A percentile compares a stretch with the other conserved stretches of the same genome.
Evolutionary conservation across 2,888 invertebrate species (phyloP).

Genomic region (Tigriopus californicus): DNA sequence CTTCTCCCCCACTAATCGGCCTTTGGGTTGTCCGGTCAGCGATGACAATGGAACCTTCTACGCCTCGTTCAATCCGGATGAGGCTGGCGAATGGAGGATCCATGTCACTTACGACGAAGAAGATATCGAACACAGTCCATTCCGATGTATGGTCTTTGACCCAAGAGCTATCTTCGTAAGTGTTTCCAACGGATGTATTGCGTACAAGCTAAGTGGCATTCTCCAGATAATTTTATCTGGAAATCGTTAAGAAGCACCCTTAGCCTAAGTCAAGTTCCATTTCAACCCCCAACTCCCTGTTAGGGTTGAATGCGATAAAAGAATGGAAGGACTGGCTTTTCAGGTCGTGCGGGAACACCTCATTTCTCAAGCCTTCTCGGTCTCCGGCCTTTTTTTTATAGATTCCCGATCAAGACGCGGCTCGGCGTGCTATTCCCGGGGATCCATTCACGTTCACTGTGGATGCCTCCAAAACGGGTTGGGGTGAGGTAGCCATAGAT

Average conservation of each 20-base stretch:
- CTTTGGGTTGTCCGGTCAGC: constrained; percentile 53
- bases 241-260: too few species aligned
- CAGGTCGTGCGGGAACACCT: too few species aligned
- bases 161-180: constrained; percentile 61
- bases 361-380: too few species aligned
- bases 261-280: too few species aligned
- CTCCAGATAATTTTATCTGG: too few species aligned
- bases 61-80: constrained; percentile 90
- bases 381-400: neutral
- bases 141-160: constrained; percentile 86
- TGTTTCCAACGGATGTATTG: too few species aligned
- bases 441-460: constrained; percentile 68
- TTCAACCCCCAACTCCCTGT: too few species aligned
- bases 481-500: constrained; percentile 72
- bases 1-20: constrained; percentile 68
- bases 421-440: constrained; percentile 41
- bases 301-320: too few species aligned
- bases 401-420: constrained; percentile 19
- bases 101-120: constrained; percentile 87
- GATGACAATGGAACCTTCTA: constrained; percentile 75
- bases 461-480: constrained; percentile 55
- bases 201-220: too few species aligned
- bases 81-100: constrained; percentile 92
- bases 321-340: too few species aligned
- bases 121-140: constrained; percentile 89